Evolutionary conservation across 2,797 vertebrate genomes (phyloP).

Genomic region (Sebastes goodei): DNA sequence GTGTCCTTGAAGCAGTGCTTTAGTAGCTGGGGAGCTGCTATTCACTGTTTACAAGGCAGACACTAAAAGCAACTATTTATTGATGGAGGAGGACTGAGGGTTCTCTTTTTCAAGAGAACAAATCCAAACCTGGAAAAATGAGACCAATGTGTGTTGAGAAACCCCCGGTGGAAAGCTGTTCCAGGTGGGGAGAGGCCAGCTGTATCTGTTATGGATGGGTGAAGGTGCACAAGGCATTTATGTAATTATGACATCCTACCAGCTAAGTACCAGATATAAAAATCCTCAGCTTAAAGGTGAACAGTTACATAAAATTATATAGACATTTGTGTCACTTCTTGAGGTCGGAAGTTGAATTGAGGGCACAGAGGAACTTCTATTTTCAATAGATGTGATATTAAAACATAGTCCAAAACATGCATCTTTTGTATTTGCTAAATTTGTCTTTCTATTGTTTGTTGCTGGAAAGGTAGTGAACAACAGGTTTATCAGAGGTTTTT

Average conservation of each 20-base stretch:
- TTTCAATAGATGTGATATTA: not conserved
- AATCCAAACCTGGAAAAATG: not conserved
- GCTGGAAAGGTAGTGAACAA: not conserved
- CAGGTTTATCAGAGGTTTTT: too few relatives aligned
- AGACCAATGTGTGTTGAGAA: constrained; percentile 1
- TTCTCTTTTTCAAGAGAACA: not conserved
- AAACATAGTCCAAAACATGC: not conserved
- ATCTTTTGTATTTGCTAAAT: not conserved
- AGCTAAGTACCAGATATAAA: constrained; percentile 1
- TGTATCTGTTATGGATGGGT: constrained; percentile 39
- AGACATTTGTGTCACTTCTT: constrained; percentile 2
- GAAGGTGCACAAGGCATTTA: constrained; percentile 21
- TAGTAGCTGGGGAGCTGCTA: constrained; percentile 3
- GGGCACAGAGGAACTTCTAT: not conserved
- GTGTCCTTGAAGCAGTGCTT: constrained; percentile 35
- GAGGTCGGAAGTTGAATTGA: not conserved
- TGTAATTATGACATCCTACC: constrained; percentile 14
- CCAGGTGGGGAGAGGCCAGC: constrained; percentile 29
- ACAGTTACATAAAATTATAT: constrained; percentile 11
- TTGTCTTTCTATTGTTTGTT: not conserved
- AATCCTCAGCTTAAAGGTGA: constrained; percentile 25
- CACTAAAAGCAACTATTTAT: constrained; percentile 21
- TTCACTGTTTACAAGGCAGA: constrained; percentile 28
- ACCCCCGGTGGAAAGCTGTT: constrained; percentile 21
- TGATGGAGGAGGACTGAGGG: constrained; percentile 11